phyloP scores from a whole-genome alignment of 2,888 invertebrate species.

The Epistrophe grossulariae region DNA sequence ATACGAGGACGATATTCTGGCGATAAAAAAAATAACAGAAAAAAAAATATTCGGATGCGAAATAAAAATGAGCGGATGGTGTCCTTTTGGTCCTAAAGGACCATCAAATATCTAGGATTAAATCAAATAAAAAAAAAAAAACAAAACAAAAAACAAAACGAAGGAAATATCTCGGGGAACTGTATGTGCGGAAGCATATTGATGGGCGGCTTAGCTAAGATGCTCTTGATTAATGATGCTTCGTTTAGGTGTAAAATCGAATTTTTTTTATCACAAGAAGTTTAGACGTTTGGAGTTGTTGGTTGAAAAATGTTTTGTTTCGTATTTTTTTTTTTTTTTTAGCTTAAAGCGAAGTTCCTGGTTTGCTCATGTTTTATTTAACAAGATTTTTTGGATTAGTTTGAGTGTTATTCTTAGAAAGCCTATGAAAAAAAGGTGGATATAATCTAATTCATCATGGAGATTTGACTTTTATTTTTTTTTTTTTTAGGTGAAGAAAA shows the following conservation, averaged over 20 bases:
- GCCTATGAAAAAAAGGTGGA: neutral
- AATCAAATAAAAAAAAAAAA: constrained; percentile 30
- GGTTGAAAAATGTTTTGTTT: neutral
- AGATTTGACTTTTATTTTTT: neutral
- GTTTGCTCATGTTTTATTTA: constrained; percentile 58
- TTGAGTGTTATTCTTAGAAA: neutral
- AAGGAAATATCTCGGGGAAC: neutral
- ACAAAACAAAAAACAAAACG: constrained; percentile 27
- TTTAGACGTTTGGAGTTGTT: constrained; percentile 8
- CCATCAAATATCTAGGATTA: constrained; percentile 56
- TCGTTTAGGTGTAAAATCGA: constrained; percentile 37
- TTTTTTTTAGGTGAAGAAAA: neutral
- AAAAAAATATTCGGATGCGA: constrained; percentile 18
- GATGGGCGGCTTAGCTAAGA: constrained; percentile 55
- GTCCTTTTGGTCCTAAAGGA: constrained; percentile 50
- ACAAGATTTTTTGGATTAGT: constrained; percentile 21
- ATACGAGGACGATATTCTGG: constrained; percentile 18
- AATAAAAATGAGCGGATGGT: constrained; percentile 47
- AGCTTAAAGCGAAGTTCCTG: neutral
- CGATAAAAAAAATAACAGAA: constrained; percentile 36
- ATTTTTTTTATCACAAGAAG: neutral
- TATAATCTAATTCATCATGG: neutral
- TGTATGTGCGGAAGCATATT: constrained; percentile 43
- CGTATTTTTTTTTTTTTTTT: neutral
- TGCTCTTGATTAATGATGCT: constrained; percentile 61